Evolutionary conservation across 2,888 invertebrate genomes (phyloP), one percentile per base, ranked within the genome.

Genomic region (Drosophila pullipes): DNA sequence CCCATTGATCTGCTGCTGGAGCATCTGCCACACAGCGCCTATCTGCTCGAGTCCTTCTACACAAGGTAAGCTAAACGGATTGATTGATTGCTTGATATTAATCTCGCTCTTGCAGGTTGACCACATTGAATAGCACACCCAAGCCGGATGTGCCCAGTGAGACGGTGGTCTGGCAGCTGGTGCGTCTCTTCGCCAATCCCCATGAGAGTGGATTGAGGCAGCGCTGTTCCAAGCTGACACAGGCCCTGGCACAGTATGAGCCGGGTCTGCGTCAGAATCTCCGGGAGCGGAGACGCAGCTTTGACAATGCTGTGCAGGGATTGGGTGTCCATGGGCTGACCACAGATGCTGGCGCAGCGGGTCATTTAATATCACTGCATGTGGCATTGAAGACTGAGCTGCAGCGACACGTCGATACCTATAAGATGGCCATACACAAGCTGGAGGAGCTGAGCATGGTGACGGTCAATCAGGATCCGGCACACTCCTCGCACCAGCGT

Each of bases 1-100:
- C 98, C 98, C 0, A 95, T 98, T 61, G 98, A 98, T 92, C 94
- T 97, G 81, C 94, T 98, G 82, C 96, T 98, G n/a, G 98, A 98
- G 84, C 96, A 97, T 4, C 94, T 98, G 93, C 98, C 98, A 1
- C 97, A 97, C 92, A 97, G 97, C 25, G 95, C 98, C 3, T 96
- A 97, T 83, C 95, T 98, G 57, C 94, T 98, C 82, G 98, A 98
- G 92, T 97, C 98, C 0, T 95, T 98, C 30, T 96, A 96, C 72
- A 95, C 95, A 83, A 95, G 96, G 96, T 96, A 83, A 94, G 94
- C 25, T 16, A 25, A 16, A 25, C 16, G 4, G 30, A 9, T 30
- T n/a, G 30, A 10, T 52, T 13, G n/a, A 30, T 1, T 30, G n/a
- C 4, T 52, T 30, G 10, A 18, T 52, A 30, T n/a, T 30, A n/a